Percentiles rank a stretch among this genome's conserved stretches.
phyloP scores from a whole-genome alignment of 2,888 invertebrate genomes.

The Gastracanthus pulcherrimus region DNA sequence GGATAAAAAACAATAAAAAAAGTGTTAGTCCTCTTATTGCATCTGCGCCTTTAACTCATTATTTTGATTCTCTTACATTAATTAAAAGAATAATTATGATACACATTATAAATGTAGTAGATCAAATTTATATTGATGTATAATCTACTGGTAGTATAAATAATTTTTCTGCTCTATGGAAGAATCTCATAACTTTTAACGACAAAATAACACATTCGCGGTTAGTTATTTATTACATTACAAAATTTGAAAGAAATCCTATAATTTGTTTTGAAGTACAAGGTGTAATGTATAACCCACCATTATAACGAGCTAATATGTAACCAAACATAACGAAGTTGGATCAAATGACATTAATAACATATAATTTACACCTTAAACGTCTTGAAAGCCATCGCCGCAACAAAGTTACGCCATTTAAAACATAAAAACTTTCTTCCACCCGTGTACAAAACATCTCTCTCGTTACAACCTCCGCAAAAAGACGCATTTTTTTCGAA shows the following conservation, averaged over 20 bases:
- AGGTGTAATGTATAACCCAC: not conserved
- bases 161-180: too few relatives aligned
- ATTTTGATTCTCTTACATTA: too few relatives aligned
- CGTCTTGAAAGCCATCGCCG: not conserved
- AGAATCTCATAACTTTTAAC: not conserved
- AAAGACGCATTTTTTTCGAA: not conserved
- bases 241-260: not conserved
- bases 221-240: not conserved
- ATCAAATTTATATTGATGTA: too few relatives aligned
- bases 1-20: too few relatives aligned
- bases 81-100: too few relatives aligned
- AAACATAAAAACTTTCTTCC: not conserved
- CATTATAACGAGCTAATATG: not conserved
- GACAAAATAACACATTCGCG: not conserved
- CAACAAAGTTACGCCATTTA: not conserved
- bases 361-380: not conserved
- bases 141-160: too few relatives aligned
- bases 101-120: too few relatives aligned
- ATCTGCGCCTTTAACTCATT: too few relatives aligned
- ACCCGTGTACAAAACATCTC: not conserved
- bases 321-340: not conserved
- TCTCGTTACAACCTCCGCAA: not conserved
- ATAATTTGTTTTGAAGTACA: not conserved
- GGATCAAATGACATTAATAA: not conserved
- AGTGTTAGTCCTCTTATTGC: too few relatives aligned